phyloP scores from a whole-genome alignment of 2,797 vertebrate species.

The Mionectes olivaceus region DNA sequence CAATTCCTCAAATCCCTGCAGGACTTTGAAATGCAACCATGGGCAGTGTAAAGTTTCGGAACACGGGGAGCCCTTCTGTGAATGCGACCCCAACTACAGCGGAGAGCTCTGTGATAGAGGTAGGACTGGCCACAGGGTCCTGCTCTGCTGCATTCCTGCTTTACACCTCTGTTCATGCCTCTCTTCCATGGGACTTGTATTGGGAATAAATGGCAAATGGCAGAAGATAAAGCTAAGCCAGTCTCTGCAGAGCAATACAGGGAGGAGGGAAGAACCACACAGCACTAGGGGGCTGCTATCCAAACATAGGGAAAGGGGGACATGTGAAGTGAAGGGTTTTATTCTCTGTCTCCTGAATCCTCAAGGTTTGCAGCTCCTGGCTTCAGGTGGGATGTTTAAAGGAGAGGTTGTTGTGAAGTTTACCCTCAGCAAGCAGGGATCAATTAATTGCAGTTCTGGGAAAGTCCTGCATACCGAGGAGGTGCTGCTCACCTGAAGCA shows the following conservation, averaged over 20 bases:
- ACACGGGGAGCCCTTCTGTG: constrained; percentile 84
- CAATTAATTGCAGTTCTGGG: background rate
- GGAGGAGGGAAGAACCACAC: background rate
- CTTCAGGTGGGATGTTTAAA: background rate
- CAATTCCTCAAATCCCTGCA: constrained; percentile 84
- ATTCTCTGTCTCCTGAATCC: background rate
- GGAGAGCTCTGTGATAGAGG: constrained; percentile 90
- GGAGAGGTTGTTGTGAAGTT: background rate
- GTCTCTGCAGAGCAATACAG: background rate
- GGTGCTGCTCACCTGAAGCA: background rate
- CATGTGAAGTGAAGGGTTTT: background rate
- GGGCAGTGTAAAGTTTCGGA: constrained; percentile 90
- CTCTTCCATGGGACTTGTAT: background rate
- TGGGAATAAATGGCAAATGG: background rate
- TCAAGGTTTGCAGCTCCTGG: background rate
- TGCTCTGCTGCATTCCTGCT: background rate
- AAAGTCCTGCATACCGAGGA: background rate
- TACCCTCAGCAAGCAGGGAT: background rate
- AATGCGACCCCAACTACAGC: constrained; percentile 86
- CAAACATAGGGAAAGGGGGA: accelerated
- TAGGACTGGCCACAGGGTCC: constrained; percentile 39
- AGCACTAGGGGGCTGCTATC: background rate
- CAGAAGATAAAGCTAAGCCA: background rate
- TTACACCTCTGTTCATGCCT: background rate
- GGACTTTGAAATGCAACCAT: constrained; percentile 85